A percentile compares a stretch with the other conserved stretches of the same genome.
phyloP scores from a whole-genome alignment of 2,797 vertebrate genomes.

The Parauchenoglanis ngamensis region DNA sequence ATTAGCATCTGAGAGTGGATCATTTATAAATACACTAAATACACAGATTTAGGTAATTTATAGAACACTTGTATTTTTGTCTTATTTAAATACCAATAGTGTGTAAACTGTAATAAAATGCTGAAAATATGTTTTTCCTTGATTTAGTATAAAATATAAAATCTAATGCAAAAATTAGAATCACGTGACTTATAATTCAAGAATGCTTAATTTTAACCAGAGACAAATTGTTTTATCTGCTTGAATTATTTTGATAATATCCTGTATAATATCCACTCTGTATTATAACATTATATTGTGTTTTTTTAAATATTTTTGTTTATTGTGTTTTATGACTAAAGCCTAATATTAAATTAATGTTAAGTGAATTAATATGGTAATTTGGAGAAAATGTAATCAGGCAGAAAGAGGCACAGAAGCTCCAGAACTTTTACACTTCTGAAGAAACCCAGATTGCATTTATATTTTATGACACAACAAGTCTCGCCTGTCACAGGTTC shows the following conservation, averaged over 20 bases:
- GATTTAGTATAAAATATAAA: neutral
- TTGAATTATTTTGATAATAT: neutral
- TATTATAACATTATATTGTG: neutral
- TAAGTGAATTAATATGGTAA: neutral
- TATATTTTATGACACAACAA: neutral
- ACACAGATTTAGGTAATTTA: neutral
- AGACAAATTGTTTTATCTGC: neutral
- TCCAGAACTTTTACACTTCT: neutral
- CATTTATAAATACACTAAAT: neutral
- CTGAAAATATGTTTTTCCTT: neutral
- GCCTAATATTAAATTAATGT: neutral
- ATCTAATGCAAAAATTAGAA: neutral
- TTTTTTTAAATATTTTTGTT: neutral
- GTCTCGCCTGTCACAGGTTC: neutral
- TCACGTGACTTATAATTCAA: no score
- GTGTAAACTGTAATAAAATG: neutral
- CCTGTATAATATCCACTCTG: neutral
- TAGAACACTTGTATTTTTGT: neutral
- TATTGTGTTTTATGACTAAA: neutral
- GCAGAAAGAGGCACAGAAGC: neutral
- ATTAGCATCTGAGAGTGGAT: neutral
- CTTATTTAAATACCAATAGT: neutral
- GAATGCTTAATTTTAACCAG: neutral
- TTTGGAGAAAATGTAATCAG: neutral
- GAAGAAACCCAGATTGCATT: neutral